Conservation (phyloP, 2,113 vertebrate species). For the Megaptera novaeangliae region DNA sequence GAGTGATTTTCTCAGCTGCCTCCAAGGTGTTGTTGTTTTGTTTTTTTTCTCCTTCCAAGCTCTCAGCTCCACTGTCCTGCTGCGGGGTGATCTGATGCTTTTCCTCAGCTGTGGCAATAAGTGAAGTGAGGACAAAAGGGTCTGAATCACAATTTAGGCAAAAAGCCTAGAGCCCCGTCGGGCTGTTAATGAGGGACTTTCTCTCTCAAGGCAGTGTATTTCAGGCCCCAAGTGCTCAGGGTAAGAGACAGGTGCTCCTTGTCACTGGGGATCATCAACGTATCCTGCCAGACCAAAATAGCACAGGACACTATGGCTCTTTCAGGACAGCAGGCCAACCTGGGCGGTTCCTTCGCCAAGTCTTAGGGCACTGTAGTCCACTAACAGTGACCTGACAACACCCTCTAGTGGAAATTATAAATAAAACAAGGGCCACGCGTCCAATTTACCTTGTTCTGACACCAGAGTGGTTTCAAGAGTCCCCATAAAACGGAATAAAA, state of each 20-base stretch:
- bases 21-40: not conserved
- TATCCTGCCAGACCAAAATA: not conserved
- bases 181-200: not conserved
- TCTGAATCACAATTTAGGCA: not conserved
- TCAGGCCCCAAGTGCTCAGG: not conserved
- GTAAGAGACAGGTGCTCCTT: not conserved
- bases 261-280: not conserved
- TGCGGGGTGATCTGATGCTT: not conserved
- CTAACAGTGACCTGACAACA: conserved; percentile 9
- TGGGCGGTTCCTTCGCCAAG: not conserved
- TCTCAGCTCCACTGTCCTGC: not conserved
- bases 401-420: conserved; percentile 68
- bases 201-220: not conserved
- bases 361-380: not conserved
- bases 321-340: not conserved
- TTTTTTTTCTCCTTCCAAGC: not conserved
- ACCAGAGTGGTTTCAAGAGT: not conserved
- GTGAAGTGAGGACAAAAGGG: not conserved
- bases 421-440: not conserved
- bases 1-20: not conserved
- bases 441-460: not conserved
- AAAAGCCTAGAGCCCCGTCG: not conserved
- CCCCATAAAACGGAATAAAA: not conserved
- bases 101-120: not conserved
- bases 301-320: not conserved